Base-by-base conservation (phyloP, 2,888 invertebrate genomes). In the Hirtodrosophila histrioides region DNA sequence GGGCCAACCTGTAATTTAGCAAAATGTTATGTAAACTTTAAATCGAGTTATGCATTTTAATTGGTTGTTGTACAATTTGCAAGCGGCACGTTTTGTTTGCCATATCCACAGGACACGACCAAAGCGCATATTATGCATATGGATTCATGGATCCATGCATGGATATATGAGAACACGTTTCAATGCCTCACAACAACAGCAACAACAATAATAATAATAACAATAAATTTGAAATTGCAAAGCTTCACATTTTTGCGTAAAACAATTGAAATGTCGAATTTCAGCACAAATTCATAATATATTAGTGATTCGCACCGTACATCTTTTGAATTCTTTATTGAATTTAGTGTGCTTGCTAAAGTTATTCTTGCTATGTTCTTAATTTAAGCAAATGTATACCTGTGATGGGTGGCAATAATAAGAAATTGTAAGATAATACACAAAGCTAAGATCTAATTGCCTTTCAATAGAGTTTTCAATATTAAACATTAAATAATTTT, bases 11-110 rank as follows among this genome's bases (percentile, higher is more conserved):
- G 88, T 87, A 85, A 83, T 83, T 83, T 82, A 79, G 77, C 77
- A 87, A 87, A 86, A 84, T 86, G 83, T 84, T 88, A 86, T 84
- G 86, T 84, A 84, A 84, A 88, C 88, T 86, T 87, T 88, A 88
- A 85, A 85, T 86, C 84, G 81, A 85, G 84, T 88, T 85, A 85
- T 88, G 88, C 84, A 85, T 88, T 85, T 85, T 88, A 85, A 85
- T 85, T 85, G 88, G 84, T 86, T 84, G 83, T 84, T 84, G 86
- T 79, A 83, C 83, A 87, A 87, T 85, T 84, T 72, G 69, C 73
- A 80, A 82, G 85, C 82, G 75, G 75, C 87, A 86, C 87, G 87
- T 86, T 85, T 84, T 86, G 85, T 86, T 86, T 84, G 85, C 81
- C 85, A 75, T 67, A 87, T 81, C 78, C 40, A 43, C 58, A 62